These are phyloP conservation scores for Miltochrista miniata DNA, from an alignment of 2,888 invertebrate species.

Conservation along the genomic window DNA sequence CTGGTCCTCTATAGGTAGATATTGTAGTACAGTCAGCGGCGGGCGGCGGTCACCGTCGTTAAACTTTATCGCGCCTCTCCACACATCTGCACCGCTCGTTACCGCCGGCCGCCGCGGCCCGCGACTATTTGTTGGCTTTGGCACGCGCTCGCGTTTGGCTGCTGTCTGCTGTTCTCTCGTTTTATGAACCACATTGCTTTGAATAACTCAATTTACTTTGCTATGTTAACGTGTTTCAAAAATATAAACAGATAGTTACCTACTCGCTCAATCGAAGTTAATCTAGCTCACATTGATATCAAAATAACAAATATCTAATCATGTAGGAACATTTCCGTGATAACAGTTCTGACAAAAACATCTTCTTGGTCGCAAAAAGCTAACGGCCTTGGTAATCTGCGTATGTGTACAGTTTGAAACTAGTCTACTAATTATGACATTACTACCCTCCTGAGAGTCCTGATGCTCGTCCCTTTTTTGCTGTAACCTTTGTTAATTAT, in stretches of 20 bases:
- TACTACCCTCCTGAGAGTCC: too few species aligned
- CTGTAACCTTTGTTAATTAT: too few species aligned
- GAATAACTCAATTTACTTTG: slow-evolving; percentile 28
- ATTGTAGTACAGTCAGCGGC: slow-evolving; percentile 28
- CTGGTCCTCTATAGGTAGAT: not conserved
- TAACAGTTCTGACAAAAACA: too few species aligned
- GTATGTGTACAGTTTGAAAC: too few species aligned
- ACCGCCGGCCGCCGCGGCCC: slow-evolving; percentile 19
- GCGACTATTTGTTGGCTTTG: slow-evolving; percentile 25
- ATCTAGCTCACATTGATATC: not conserved
- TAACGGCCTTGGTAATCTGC: too few species aligned
- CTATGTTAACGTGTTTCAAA: slow-evolving; percentile 1
- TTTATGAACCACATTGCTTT: slow-evolving; percentile 33
- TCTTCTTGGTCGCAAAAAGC: too few species aligned
- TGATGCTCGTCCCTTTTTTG: too few species aligned
- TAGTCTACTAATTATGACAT: too few species aligned
- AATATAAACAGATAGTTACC: slow-evolving; percentile 1
- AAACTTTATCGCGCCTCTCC: slow-evolving; percentile 52
- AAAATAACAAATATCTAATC: too few species aligned
- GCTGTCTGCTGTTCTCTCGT: slow-evolving; percentile 25
- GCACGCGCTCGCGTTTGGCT: slow-evolving; percentile 13
- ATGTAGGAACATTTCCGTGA: too few species aligned
- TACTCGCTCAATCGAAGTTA: not conserved
- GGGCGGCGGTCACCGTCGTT: slow-evolving; percentile 44
- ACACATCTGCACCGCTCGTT: slow-evolving; percentile 56